These are phyloP conservation scores for Bombus waltoni DNA, from an alignment of 1,140 invertebrate species.

Conservation along the genomic window DNA sequence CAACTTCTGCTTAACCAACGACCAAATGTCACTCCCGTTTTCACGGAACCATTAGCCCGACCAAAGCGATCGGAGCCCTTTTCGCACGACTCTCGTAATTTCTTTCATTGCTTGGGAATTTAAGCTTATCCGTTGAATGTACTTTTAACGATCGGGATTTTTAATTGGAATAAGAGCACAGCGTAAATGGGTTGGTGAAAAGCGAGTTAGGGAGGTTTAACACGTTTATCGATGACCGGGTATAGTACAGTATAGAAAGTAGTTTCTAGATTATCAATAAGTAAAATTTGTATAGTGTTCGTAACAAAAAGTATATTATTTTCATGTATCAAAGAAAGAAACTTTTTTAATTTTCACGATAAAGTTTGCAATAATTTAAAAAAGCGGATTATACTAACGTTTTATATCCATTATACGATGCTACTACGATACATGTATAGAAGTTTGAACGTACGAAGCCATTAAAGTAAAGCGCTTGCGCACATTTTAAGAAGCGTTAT, in stretches of 20 bases:
- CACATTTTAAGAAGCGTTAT: neutral
- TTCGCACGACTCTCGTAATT: neutral
- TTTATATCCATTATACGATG: neutral
- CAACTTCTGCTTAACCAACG: slow-evolving; percentile 31
- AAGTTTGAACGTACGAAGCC: neutral
- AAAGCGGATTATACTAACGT: neutral
- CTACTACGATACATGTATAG: too few relatives aligned
- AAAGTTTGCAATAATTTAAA: neutral
- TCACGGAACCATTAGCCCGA: neutral
- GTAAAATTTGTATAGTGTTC: too few relatives aligned
- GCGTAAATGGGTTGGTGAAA: neutral
- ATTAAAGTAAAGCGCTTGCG: neutral
- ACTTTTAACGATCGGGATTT: neutral
- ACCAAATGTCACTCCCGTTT: slow-evolving; percentile 8
- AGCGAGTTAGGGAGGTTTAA: neutral
- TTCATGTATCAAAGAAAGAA: neutral
- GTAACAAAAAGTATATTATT: neutral
- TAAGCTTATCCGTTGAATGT: neutral
- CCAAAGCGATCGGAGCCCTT: neutral
- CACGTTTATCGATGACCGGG: neutral
- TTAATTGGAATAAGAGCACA: neutral
- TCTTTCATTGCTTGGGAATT: neutral
- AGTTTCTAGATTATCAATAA: too few relatives aligned
- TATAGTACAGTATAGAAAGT: too few relatives aligned
- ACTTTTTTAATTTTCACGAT: neutral